Percentiles rank a stretch among this genome's conserved stretches.
Evolutionary conservation across 2,797 vertebrate species (phyloP).

Genomic region (Sebastiscus albofasciatus): DNA sequence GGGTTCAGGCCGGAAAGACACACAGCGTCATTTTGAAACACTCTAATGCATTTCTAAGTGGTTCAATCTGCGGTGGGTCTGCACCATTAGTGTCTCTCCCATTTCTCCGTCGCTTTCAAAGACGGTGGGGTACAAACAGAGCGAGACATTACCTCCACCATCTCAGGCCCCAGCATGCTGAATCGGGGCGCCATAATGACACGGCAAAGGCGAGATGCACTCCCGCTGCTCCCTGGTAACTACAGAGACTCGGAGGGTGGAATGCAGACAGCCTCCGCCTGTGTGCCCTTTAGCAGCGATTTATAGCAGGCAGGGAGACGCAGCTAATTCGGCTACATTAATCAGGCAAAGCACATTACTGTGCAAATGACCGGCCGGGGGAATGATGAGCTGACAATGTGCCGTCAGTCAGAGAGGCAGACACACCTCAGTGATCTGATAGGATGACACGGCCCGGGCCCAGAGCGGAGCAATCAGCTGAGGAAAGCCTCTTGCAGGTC

Average conservation of each 20-base stretch:
- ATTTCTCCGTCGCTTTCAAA: constrained; percentile 50
- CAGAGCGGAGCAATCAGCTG: constrained; percentile 46
- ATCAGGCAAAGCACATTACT: constrained; percentile 50
- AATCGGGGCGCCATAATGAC: constrained; percentile 63
- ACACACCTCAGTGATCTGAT: constrained; percentile 51
- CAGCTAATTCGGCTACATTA: constrained; percentile 59
- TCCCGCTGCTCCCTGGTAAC: constrained; percentile 66
- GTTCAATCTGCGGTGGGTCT: constrained; percentile 62
- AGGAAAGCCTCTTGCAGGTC: constrained; percentile 43
- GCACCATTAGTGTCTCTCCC: constrained; percentile 52
- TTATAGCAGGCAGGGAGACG: constrained; percentile 45
- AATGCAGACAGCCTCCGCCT: constrained; percentile 41
- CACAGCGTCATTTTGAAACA: constrained; percentile 43
- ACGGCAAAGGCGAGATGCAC: constrained; percentile 53
- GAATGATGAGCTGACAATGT: constrained; percentile 54
- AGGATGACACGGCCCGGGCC: constrained; percentile 23
- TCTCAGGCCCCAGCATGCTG: constrained; percentile 57
- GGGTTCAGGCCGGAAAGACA: constrained; percentile 32
- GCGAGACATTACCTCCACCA: constrained; percentile 65
- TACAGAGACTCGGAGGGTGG: constrained; percentile 55
- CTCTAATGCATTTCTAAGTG: constrained; percentile 72
- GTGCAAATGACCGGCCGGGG: constrained; percentile 23
- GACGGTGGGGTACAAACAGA: constrained; percentile 57
- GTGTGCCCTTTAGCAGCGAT: constrained; percentile 57
- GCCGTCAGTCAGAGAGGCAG: constrained; percentile 47